Base-by-base conservation (phyloP, 2,113 vertebrate species). In the Daboia siamensis region DNA sequence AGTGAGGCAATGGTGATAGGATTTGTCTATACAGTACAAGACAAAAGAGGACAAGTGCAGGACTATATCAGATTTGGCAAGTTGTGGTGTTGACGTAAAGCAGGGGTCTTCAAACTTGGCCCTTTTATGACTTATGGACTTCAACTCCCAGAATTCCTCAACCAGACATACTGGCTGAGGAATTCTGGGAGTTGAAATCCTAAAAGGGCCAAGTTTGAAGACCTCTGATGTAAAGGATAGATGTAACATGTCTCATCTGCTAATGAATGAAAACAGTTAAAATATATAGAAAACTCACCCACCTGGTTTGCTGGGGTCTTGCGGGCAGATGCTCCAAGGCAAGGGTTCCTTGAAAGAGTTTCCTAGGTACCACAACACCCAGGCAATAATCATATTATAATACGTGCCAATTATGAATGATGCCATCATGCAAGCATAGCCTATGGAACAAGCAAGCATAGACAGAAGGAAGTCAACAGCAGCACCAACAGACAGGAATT, bases 291-390 rank as follows among this genome's bases (percentile, higher is more conserved):
- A 55, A 20, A 80, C 33, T 44, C 33, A 5, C 6, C 29, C 64
- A 92, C 91, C 61, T 21, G 86, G 8, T 39, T 33, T 87, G 57
- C 29, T 39, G 51, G 12, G 0, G 29, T 55, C 13, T 20, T 17
- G 7, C 74, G 86, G 91, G 5, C 91, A 92, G 51, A 1, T 20
- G 20, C 23, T 92, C 91, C 91, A 92, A 55, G 98, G 98, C 94
- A 99, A 96, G 0, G 98, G 98, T 51, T 98, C 69, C 95, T 98
- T 98, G 95, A 99, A 99, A 69, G 98, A 99, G 94, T 99, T 97
- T 92, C 98, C 97, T 48, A 99, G 96, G 96, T 98, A 99, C 99
- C 99, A 99, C 86, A 99, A 96, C 85, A 99, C 98, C 98, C 98
- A 99, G 51, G 97, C 96, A 90, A 99, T 90, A 94, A 99, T 97